A percentile compares a stretch with the other conserved stretches of the same genome.
Evolutionary conservation across 2,113 vertebrate genomes (phyloP).

Genomic region (Lophotis ruficrista): DNA sequence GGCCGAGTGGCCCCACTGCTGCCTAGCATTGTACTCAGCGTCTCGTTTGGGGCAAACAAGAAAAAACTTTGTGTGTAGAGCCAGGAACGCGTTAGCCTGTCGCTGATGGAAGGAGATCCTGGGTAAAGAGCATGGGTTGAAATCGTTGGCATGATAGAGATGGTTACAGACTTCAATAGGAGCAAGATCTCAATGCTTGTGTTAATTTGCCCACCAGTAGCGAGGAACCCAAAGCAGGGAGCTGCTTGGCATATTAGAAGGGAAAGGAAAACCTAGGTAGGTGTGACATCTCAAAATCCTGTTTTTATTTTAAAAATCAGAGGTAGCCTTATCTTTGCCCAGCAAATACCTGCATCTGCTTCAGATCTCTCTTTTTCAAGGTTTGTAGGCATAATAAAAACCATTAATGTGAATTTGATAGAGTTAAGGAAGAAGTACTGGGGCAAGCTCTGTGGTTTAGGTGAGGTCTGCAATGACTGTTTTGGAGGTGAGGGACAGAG

Average conservation of each 20-base stretch:
- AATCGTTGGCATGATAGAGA: neutral
- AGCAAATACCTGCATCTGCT: neutral
- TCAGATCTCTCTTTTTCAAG: neutral
- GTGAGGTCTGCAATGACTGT: neutral
- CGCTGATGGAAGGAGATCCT: neutral
- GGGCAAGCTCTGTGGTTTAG: neutral
- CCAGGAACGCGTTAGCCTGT: neutral
- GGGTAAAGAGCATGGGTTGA: too few species aligned
- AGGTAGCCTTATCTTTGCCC: neutral
- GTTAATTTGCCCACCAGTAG: neutral
- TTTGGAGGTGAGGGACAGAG: neutral
- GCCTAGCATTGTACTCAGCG: rapidly evolving
- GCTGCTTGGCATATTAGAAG: rapidly evolving
- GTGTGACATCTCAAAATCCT: neutral
- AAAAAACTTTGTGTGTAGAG: neutral
- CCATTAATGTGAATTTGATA: neutral
- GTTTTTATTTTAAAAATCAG: neutral
- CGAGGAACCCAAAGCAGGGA: neutral
- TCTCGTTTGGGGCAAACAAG: neutral
- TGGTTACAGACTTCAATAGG: neutral
- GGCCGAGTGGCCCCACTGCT: neutral
- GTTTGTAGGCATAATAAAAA: neutral
- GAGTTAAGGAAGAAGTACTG: neutral
- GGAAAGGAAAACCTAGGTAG: neutral
- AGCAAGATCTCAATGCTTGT: neutral